Percentiles rank a stretch among this genome's conserved stretches.
Conservation (phyloP, 1,140 invertebrate genomes). For the Cotesia vestalis region DNA sequence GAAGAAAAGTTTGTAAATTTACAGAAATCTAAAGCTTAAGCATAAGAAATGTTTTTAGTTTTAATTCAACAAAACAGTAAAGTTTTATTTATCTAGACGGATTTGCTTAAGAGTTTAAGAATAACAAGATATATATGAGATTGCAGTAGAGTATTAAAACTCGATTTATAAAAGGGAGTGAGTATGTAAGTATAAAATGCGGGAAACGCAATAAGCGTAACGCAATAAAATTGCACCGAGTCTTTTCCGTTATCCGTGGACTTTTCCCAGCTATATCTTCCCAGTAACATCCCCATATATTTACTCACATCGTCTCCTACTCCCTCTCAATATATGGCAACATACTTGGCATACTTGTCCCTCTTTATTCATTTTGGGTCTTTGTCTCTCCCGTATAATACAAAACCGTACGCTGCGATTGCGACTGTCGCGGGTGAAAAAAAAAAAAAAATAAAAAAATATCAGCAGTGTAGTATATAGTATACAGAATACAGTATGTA, state of each 20-base stretch:
- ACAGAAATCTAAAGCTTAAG: too few relatives aligned
- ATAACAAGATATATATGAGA: too few relatives aligned
- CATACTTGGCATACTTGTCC: background rate
- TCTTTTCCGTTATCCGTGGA: conserved; percentile 53
- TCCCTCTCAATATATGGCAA: conserved; percentile 5
- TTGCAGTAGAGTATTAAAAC: conserved; percentile 27
- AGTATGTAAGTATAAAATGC: conserved; percentile 55
- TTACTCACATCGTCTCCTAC: background rate
- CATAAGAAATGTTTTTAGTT: too few relatives aligned
- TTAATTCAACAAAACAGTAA: too few relatives aligned
- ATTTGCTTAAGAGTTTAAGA: too few relatives aligned
- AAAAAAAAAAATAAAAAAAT: conserved; percentile 42
- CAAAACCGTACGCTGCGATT: background rate
- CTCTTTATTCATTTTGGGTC: background rate
- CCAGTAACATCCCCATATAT: conserved; percentile 6
- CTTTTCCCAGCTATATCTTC: conserved; percentile 1
- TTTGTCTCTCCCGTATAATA: too few relatives aligned
- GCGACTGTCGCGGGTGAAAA: background rate
- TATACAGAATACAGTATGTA: too few relatives aligned
- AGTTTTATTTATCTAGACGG: too few relatives aligned
- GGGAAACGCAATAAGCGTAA: conserved; percentile 58
- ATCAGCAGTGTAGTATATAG: conserved; percentile 47
- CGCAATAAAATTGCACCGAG: conserved; percentile 54
- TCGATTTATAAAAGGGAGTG: conserved; percentile 32
- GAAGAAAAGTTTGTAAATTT: too few relatives aligned